phyloP scores from a whole-genome alignment of 2,113 vertebrate species.

The Prietella phreatophila region DNA sequence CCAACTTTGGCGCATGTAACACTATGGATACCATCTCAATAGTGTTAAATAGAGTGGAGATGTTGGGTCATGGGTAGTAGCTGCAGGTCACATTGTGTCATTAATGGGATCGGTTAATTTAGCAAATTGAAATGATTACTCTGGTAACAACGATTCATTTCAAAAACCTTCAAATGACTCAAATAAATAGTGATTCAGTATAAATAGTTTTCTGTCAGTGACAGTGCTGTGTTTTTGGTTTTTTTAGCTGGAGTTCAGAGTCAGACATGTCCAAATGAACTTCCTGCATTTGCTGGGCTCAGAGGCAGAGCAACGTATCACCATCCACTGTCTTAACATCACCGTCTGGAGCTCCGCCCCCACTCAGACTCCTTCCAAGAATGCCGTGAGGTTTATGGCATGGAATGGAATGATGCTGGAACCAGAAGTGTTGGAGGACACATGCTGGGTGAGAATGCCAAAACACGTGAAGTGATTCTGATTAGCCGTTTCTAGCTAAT shows the following conservation, averaged over 20 bases:
- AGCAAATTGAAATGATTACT: background rate
- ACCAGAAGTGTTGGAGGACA: conserved; percentile 83
- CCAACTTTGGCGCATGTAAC: background rate
- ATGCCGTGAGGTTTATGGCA: conserved; percentile 80
- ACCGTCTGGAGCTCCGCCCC: conserved; percentile 79
- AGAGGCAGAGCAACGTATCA: conserved; percentile 90
- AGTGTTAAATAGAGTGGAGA: background rate
- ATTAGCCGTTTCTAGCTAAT: background rate
- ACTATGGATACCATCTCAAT: background rate
- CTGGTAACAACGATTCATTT: background rate
- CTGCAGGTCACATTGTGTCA: background rate
- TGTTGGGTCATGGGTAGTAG: background rate
- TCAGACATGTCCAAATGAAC: conserved; percentile 92
- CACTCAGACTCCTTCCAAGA: conserved; percentile 58
- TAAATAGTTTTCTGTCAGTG: background rate
- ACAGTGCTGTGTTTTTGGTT: background rate
- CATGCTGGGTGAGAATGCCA: conserved; percentile 81
- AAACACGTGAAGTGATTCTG: background rate
- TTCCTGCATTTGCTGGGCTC: conserved; percentile 94
- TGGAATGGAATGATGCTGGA: conserved; percentile 87
- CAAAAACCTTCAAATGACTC: background rate
- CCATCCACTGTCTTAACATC: conserved; percentile 89
- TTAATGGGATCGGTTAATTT: background rate
- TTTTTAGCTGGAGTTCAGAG: conserved; percentile 79
- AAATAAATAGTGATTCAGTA: background rate